Evolutionary conservation across 1,140 invertebrate genomes (phyloP), one percentile per base, ranked within the genome.

Genomic region (Apis laboriosa): DNA sequence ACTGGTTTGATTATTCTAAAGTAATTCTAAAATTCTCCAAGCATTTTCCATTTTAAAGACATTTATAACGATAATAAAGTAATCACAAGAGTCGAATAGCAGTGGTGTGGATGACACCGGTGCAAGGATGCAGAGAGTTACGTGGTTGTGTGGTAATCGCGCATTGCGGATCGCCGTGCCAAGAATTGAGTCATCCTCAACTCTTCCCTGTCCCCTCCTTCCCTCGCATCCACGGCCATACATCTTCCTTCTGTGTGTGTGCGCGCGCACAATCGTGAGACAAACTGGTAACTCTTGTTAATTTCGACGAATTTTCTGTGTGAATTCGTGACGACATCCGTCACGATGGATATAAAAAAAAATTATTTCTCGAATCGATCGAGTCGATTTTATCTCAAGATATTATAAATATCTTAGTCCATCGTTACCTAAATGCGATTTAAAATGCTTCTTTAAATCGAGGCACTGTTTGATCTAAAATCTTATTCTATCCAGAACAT

Each of bases 151-250:
- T 82, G 75, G 81, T 89, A 86, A 88, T 86, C 81, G 75, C 53
- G 56, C 77, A 67, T 84, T 67, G 64, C 77, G 61, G 49, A 56
- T 53, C 73, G 53, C 19, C 49, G 83, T 89, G 88, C 88, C 88
- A 89, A 89, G 83, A 89, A 89, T 89, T 89, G 88, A 89, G 88
- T 89, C 88, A 89, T 84, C 67, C 67, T 77, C 74, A 72, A 61
- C 49, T 58, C 58, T 64, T 61, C 72, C 60, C 21, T 60, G 12
- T 1, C 63, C n/a, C 9, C 71, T 19, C 74, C 67, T 66, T n/a
- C 56, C 49, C 9, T 12, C 70, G n/a, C 8, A 60, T 60, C 24
- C 71, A 53, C 55, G 24, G 28, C 34, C 43, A 53, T 64, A 24
- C 51, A 43, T 66, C 56, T 76, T 83, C 67, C 64, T 21, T 49